phyloP scores from a whole-genome alignment of 2,888 invertebrate genomes.

The Drosophila yooni region DNA sequence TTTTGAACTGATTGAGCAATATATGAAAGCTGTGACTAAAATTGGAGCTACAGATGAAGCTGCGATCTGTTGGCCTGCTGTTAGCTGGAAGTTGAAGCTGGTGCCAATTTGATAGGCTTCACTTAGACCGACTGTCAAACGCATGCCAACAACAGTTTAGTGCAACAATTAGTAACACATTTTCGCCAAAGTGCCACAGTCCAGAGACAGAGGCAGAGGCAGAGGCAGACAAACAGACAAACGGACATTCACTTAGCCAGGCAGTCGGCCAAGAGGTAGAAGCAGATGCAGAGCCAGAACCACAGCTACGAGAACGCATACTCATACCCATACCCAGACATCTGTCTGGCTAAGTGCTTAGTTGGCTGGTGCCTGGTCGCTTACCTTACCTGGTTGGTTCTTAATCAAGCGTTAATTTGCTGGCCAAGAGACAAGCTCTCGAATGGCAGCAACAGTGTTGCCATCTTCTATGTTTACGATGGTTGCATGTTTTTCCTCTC shows the following conservation, averaged over 20 bases:
- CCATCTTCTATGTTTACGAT: slow-evolving; percentile 12
- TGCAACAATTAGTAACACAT: slow-evolving; percentile 78
- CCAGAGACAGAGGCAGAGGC: slow-evolving; percentile 14
- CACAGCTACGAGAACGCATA: slow-evolving; percentile 11
- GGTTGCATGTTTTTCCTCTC: not conserved
- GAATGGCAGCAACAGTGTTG: slow-evolving; percentile 49
- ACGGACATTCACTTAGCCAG: slow-evolving; percentile 20
- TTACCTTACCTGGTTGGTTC: slow-evolving; percentile 41
- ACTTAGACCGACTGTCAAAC: slow-evolving; percentile 75
- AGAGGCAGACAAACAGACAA: slow-evolving; percentile 6
- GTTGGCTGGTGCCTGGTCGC: slow-evolving; percentile 31
- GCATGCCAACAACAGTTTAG: slow-evolving; percentile 81
- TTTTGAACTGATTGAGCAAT: not conserved
- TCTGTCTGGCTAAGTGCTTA: slow-evolving; percentile 49
- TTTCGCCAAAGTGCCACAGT: slow-evolving; percentile 72
- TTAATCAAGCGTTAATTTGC: slow-evolving; percentile 76
- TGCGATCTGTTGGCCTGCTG: not conserved
- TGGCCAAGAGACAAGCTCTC: slow-evolving; percentile 55
- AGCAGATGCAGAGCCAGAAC: slow-evolving; percentile 37
- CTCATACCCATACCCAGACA: not conserved
- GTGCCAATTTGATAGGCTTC: slow-evolving; percentile 60
- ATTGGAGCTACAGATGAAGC: not conserved
- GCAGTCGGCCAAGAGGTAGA: slow-evolving; percentile 20
- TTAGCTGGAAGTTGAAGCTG: slow-evolving; percentile 28
- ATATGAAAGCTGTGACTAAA: not conserved